These are phyloP conservation scores for Pseudorectes ferrugineus DNA, from an alignment of 2,113 vertebrate genomes.

Conservation along the genomic window DNA sequence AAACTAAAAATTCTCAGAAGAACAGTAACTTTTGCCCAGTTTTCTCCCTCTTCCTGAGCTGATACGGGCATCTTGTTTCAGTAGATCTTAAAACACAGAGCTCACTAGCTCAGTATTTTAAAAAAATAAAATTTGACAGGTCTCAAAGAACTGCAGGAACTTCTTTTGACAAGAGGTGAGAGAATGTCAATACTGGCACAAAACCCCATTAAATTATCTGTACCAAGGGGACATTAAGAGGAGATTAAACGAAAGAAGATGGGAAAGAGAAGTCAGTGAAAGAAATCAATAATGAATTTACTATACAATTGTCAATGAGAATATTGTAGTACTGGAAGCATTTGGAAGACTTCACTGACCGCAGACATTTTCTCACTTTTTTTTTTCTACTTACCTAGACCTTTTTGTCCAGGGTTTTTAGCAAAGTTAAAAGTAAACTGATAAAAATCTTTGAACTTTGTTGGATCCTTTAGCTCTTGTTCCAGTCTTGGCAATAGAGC, in stretches of 20 bases:
- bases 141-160: background rate
- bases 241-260: background rate
- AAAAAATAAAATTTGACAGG: background rate
- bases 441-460: constrained; percentile 95
- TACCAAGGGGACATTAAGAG: background rate
- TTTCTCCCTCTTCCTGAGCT: background rate
- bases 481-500: constrained; percentile 87
- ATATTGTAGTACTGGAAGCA: background rate
- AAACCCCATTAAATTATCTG: background rate
- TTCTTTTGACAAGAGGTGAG: background rate
- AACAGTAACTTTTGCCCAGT: background rate
- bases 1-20: background rate
- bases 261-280: background rate
- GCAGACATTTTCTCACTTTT: background rate
- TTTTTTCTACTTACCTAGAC: constrained; percentile 81
- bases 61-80: background rate
- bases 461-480: constrained; percentile 89
- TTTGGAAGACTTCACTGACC: background rate
- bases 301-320: background rate
- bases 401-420: constrained; percentile 95
- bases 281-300: background rate
- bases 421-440: constrained; percentile 97
- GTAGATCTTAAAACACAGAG: background rate
- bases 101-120: background rate
- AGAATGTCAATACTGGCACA: background rate